These are phyloP conservation scores for Thaleichthys pacificus DNA, from an alignment of 2,797 vertebrate genomes.

Conservation along the genomic window DNA sequence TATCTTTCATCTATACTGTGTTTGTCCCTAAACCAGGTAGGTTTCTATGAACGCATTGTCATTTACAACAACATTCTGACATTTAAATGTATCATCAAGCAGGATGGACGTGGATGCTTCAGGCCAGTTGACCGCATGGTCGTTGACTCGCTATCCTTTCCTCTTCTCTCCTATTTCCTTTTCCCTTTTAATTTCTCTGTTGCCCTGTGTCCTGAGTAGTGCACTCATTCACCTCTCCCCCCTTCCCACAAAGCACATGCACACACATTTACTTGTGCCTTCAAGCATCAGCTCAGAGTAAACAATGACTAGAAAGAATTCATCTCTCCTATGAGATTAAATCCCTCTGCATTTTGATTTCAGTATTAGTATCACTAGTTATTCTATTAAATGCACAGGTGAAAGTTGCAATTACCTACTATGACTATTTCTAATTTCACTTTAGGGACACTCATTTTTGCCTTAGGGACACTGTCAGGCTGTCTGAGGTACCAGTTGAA, in stretches of 20 bases:
- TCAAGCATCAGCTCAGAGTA: neutral
- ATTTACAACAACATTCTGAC: neutral
- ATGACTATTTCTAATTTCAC: neutral
- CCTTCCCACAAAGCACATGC: neutral
- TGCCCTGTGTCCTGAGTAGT: neutral
- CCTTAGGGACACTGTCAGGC: neutral
- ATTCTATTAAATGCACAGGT: no score
- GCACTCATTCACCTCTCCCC: neutral
- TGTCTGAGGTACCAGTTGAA: neutral
- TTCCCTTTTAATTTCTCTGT: no score
- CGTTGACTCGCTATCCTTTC: conserved; percentile 15
- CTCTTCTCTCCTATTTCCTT: neutral
- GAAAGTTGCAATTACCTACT: no score
- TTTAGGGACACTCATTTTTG: neutral
- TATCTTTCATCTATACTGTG: neutral
- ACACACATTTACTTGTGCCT: neutral
- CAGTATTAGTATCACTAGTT: neutral
- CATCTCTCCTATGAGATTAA: neutral
- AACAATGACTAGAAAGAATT: neutral
- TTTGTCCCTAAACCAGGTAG: neutral
- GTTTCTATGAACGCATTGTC: neutral
- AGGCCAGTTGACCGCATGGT: conserved; percentile 41
- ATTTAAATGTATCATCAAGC: neutral
- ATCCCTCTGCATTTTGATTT: no score
- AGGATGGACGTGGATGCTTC: neutral